A percentile compares a stretch with the other conserved stretches of the same genome.
Evolutionary conservation across 2,113 vertebrate species (phyloP).

Genomic region (Deroptyus accipitrinus): DNA sequence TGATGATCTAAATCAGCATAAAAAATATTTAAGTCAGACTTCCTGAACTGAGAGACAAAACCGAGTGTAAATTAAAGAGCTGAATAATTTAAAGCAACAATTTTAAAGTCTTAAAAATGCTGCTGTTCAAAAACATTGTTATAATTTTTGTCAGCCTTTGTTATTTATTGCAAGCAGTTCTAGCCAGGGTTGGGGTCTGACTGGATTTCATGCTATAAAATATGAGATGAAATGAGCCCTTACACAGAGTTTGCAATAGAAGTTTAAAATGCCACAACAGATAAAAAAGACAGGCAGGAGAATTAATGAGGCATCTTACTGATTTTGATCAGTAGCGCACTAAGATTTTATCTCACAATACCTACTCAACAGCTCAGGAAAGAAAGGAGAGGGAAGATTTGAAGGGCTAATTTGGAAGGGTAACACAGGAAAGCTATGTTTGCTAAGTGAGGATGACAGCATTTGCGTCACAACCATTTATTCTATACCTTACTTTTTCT

Average conservation of each 20-base stretch:
- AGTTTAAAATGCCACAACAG: background rate
- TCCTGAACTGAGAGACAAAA: background rate
- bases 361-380: background rate
- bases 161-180: background rate
- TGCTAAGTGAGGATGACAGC: background rate
- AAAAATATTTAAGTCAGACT: background rate
- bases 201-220: background rate
- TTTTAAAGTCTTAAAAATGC: background rate
- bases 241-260: background rate
- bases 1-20: background rate
- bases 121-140: background rate
- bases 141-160: background rate
- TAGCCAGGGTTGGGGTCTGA: background rate
- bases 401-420: background rate
- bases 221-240: background rate
- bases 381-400: background rate
- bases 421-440: background rate
- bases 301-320: background rate
- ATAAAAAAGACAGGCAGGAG: background rate
- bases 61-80: background rate
- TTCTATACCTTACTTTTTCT: background rate
- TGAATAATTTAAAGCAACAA: background rate
- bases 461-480: constrained; percentile 20
- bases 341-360: background rate
- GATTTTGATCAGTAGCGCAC: background rate